Percentiles rank a stretch among this genome's conserved stretches.
These are phyloP conservation scores for Lerista edwardsae DNA, from an alignment of 2,797 vertebrate genomes.

Conservation along the genomic window DNA sequence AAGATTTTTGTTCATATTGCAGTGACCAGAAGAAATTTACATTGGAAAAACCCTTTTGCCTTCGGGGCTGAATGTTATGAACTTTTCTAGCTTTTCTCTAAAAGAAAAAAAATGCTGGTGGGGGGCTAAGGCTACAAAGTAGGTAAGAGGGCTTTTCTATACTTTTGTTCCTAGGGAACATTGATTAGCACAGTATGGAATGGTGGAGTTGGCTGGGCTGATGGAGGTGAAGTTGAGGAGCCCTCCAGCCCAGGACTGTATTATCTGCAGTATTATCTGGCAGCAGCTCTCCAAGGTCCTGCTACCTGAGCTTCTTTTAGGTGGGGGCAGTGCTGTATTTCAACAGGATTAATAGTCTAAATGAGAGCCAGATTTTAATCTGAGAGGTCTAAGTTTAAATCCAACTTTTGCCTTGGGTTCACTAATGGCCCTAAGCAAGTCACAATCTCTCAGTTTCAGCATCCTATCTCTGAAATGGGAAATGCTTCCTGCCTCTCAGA, in stretches of 20 bases:
- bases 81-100: slow-evolving; percentile 63
- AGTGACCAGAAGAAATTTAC: slow-evolving; percentile 69
- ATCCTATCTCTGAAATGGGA: neutral
- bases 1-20: slow-evolving; percentile 67
- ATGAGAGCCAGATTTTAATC: slow-evolving; percentile 40
- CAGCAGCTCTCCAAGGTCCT: neutral
- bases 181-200: neutral
- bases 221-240: neutral
- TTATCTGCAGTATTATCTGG: neutral
- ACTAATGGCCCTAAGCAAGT: neutral
- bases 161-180: slow-evolving; percentile 3
- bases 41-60: slow-evolving; percentile 71
- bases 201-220: neutral
- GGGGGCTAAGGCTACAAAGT: slow-evolving; percentile 33
- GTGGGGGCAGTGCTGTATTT: neutral
- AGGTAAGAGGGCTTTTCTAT: slow-evolving; percentile 58
- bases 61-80: slow-evolving; percentile 71
- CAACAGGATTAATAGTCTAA: slow-evolving; percentile 22
- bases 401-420: slow-evolving; percentile 1
- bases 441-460: neutral
- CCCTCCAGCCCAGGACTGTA: neutral
- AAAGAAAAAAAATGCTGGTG: slow-evolving; percentile 56
- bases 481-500: no score
- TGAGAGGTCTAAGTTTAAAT: slow-evolving; percentile 39
- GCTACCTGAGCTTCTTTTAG: neutral